Evolutionary conservation across 2,888 invertebrate genomes (phyloP), one percentile per base, ranked within the genome.

Genomic region (Tinea pellionella): DNA sequence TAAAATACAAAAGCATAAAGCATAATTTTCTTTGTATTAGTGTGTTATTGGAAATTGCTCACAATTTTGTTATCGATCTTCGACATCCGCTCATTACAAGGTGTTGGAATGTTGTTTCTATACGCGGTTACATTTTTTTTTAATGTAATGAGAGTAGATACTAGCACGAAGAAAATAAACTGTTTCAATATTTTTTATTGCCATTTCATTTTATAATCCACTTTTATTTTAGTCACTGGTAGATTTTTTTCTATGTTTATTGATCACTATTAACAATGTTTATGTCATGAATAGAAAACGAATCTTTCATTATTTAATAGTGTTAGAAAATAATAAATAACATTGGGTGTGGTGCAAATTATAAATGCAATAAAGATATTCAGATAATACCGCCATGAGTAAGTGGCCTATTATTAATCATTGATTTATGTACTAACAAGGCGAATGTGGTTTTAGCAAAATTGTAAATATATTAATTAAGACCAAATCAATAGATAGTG

Each of bases 31-130:
- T 2, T 47, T 47, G 47, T 47, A 9, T 13, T 16, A 15, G n/a
- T 47, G n/a, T 16, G 19, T 18, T 53, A 53, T 53, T 53, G 53
- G 53, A 53, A 53, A 53, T 53, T 53, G 53, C 16, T 67, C 70
- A 77, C 80, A 79, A 80, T 81, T 81, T 80, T 72, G 78, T 79
- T 81, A 81, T 84, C 83, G 79, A 78, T 80, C 73, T 80, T 75
- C 78, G 80, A 80, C 82, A 78, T 81, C 83, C 81, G 80, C 78
- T 85, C 80, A 81, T 83, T 84, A 82, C 83, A 82, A 77, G 78
- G 75, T 75, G 75, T 68, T 73, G 79, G 82, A 81, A 83, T 84
- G 83, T 78, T 79, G 81, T 78, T n/a, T 74, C 73, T 75, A 77
- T 75, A 79, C 77, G 42, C 42, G 42, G 42, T 42, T 42, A 18